phyloP scores from a whole-genome alignment of 2,113 vertebrate species.

The Probosciger aterrimus region DNA sequence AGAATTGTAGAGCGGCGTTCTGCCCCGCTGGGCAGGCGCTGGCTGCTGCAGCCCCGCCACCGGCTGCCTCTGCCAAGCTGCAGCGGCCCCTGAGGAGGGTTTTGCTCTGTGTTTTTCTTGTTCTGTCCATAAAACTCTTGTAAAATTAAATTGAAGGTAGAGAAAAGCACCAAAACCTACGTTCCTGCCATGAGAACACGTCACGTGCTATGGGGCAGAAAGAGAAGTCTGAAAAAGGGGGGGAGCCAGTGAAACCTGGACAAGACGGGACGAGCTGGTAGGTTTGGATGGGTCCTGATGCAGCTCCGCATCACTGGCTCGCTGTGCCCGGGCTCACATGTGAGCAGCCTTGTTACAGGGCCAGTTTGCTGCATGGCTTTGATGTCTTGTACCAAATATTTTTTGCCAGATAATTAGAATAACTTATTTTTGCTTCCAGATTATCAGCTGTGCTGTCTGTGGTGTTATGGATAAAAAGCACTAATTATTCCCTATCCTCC shows the following conservation, averaged over 20 bases:
- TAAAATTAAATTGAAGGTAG: neutral
- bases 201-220: neutral
- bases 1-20: neutral
- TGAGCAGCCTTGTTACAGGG: neutral
- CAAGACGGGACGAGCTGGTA: accelerated
- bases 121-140: neutral
- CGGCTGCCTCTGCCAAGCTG: accelerated
- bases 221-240: neutral
- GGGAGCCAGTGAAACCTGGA: neutral
- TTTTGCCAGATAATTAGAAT: neutral
- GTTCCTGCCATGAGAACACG: accelerated
- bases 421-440: neutral
- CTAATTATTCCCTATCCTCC: neutral
- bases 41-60: neutral
- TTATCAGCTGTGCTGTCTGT: neutral
- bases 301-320: accelerated
- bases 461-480: neutral
- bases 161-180: neutral
- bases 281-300: neutral
- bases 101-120: accelerated
- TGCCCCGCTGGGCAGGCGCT: neutral
- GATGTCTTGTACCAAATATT: neutral
- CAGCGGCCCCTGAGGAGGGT: accelerated
- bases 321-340: too few species aligned
- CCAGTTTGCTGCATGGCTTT: neutral